Base-by-base conservation (phyloP, 2,113 vertebrate genomes). In the Alaudala cheleensis region DNA sequence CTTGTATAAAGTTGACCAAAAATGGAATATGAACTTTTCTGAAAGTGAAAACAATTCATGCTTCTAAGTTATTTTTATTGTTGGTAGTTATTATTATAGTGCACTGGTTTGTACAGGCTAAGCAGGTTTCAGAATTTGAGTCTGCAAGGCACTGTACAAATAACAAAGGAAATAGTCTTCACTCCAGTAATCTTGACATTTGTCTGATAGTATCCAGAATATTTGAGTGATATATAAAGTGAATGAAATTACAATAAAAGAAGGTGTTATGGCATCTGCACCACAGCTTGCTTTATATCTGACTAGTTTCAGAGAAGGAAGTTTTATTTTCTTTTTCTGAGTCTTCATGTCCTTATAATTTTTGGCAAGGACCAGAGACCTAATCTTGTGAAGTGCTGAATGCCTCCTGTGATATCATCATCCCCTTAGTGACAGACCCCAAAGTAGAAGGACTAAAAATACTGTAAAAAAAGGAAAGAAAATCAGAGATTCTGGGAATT, bases 341-440 rank as follows among this genome's bases (percentile, higher is more conserved):
- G 47, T 71, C 73, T 83, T 90, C 91, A 79, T 2, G 44, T 92
- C 39, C 39, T 93, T 88, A 57, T 60, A 71, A 14, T 88, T 93
- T 93, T 96, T 96, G 94, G 93, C 95, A 96, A 76, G 40, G 82
- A 96, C 44, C 56, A 79, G 39, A 90, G 93, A 94, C 93, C 64
- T 92, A 96, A 96, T 90, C 94, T 86, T 96, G 90, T 74, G 82
- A 96, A 95, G 76, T 88, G 85, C 88, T 96, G 88, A 96, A 93
- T 94, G 90, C 80, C 92, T 96, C 77, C 86, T 92, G 72, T 96
- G 94, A 88, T 93, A 90, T 88, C 94, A 94, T 92, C 90, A 93
- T 94, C 82, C 93, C 40, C 88, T 90, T 88, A 95, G 93, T 83
- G 93, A 95, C 96, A 95, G 72, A 64, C 76, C 53, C 88, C 88